Base-by-base conservation (phyloP, 2,888 invertebrate species). In the Drosophila aldrichi region DNA sequence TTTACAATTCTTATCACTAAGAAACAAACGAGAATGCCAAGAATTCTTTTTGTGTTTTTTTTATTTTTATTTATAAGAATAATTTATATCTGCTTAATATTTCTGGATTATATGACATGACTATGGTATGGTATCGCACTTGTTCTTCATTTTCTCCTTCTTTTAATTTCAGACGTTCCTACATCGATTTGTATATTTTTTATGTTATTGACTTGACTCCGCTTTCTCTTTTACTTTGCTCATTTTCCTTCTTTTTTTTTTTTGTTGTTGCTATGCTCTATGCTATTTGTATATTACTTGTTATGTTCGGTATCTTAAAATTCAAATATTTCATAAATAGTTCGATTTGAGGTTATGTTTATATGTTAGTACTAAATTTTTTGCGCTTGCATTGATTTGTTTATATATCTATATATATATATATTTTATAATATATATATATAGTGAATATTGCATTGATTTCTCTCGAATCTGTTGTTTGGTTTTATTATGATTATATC, bases 61-160 rank as follows among this genome's bases (percentile, higher is more conserved):
- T 77, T 46, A 52, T 81, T 81, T 84, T 84, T 90, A 89, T 90
- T 90, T 91, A 91, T 91, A 91, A 91, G 91, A 91, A 91, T 91
- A 91, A 91, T 91, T 89, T 90, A 91, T 83, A 89, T 91, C 90
- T 91, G 89, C 88, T 91, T 91, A 91, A 78, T 82, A 79, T 82
- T 81, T 87, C 70, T 71, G 79, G 84, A 69, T 83, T 88, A 88
- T 81, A 90, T 89, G 84, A 83, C 86, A 77, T 83, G 89, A 81
- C 89, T 88, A 89, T 90, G 90, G 88, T 89, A 86, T 89, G 78
- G 79, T 86, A 83, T 86, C 86, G 69, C 79, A 71, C 55, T 60
- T 69, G 57, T 20, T 22, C 34, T 1, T 51, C 9, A 14, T 34
- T 20, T 34, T 51, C 32, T 32, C 25, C 63, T 60, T 40, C 12